Evolutionary conservation across 2,797 vertebrate genomes (phyloP).

Genomic region (Martes flavigula): DNA sequence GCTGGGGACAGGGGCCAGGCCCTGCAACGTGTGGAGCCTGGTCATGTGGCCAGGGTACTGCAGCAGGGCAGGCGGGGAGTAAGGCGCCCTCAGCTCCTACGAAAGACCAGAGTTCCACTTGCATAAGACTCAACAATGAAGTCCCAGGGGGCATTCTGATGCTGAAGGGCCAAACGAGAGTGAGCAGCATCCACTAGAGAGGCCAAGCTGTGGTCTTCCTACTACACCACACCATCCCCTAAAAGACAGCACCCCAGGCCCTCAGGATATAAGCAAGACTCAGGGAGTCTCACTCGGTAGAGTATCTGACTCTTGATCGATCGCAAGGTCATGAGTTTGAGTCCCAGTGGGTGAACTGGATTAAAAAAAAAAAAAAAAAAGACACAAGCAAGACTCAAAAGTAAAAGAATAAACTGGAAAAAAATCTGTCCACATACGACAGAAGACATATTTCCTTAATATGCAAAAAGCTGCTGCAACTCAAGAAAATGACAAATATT

Average conservation of each 20-base stretch:
- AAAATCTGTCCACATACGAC: background rate
- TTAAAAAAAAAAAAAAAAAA: background rate
- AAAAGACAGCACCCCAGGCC: background rate
- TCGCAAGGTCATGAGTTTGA: background rate
- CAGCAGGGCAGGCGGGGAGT: background rate
- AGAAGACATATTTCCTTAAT: background rate
- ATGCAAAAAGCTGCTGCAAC: background rate
- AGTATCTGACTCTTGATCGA: background rate
- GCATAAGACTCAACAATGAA: background rate
- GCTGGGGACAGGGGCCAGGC: background rate
- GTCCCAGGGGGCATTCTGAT: background rate
- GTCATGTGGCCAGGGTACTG: background rate
- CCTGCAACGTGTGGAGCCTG: background rate
- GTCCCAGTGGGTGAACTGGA: background rate
- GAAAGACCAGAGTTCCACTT: too few relatives aligned
- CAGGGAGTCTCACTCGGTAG: background rate
- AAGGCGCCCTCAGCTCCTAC: background rate
- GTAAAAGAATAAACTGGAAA: background rate
- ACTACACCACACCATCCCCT: too few relatives aligned
- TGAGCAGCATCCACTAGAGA: rapidly evolving
- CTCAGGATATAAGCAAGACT: background rate
- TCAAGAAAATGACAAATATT: background rate
- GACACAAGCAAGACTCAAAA: background rate
- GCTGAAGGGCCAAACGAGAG: background rate
- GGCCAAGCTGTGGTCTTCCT: background rate